Evolutionary conservation across 2,113 vertebrate species (phyloP).

Genomic region (Tragelaphus imberbis): DNA sequence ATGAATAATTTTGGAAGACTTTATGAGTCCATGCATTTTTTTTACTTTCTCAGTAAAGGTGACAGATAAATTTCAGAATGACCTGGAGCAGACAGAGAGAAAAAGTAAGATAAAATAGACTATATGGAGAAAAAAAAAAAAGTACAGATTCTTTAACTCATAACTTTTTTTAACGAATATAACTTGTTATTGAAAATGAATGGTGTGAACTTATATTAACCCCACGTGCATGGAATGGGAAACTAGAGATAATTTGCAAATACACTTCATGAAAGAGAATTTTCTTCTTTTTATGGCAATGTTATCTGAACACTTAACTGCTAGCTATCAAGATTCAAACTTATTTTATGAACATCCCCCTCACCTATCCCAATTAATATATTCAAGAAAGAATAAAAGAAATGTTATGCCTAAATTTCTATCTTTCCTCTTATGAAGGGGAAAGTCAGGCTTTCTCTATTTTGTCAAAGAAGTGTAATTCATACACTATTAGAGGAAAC

Average conservation of each 20-base stretch:
- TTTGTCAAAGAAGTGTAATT: not conserved
- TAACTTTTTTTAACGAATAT: not conserved
- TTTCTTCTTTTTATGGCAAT: not conserved
- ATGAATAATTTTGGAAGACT: not conserved
- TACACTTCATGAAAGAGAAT: not conserved
- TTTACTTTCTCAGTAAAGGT: not conserved
- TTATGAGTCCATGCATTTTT: not conserved
- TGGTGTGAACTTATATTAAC: not conserved
- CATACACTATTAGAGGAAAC: not conserved
- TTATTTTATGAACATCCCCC: not conserved
- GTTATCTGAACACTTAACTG: not conserved
- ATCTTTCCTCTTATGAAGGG: not conserved
- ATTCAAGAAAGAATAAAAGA: not conserved
- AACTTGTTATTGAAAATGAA: not conserved
- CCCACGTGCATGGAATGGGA: not conserved
- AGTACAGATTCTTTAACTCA: not conserved
- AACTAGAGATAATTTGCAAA: not conserved
- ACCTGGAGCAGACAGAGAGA: not conserved
- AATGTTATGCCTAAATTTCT: not conserved
- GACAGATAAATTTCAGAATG: not conserved
- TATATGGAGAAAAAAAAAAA: not conserved
- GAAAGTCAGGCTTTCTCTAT: not conserved
- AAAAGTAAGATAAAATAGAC: not conserved
- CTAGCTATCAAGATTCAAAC: not conserved
- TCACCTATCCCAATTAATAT: not conserved